These are phyloP conservation scores for Scleropages formosus DNA, from an alignment of 2,797 vertebrate genomes.

Conservation along the genomic window DNA sequence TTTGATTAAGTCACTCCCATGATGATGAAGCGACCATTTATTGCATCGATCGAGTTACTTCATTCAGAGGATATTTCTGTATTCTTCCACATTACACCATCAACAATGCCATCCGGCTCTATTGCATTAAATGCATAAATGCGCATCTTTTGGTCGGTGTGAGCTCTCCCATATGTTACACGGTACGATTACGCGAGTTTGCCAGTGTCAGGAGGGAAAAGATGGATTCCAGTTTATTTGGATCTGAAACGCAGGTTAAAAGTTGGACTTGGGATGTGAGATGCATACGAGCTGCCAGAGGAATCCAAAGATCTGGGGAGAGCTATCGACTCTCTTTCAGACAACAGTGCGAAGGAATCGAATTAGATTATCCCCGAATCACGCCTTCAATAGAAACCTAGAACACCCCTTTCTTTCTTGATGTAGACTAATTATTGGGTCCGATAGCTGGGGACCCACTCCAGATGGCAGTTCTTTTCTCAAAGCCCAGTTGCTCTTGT, in stretches of 20 bases:
- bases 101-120: no score
- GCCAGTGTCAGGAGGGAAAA: no score
- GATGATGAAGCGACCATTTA: no score
- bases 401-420: constrained; percentile 71
- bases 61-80: no score
- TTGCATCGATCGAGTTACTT: no score
- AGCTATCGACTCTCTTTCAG: constrained; percentile 55
- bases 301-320: constrained; percentile 45
- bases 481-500: constrained; percentile 74
- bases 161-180: no score
- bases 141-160: no score
- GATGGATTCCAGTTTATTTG: no score
- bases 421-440: constrained; percentile 80
- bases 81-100: no score
- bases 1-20: no score
- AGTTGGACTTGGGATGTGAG: constrained; percentile 29
- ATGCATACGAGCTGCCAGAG: constrained; percentile 55
- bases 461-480: constrained; percentile 83
- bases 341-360: constrained; percentile 57
- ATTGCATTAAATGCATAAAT: no score
- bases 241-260: no score
- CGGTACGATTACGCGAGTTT: background rate
- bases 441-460: constrained; percentile 72
- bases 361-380: constrained; percentile 73
- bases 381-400: constrained; percentile 59